phyloP scores from a whole-genome alignment of 2,113 vertebrate genomes.

The Vulpes vulpes region DNA sequence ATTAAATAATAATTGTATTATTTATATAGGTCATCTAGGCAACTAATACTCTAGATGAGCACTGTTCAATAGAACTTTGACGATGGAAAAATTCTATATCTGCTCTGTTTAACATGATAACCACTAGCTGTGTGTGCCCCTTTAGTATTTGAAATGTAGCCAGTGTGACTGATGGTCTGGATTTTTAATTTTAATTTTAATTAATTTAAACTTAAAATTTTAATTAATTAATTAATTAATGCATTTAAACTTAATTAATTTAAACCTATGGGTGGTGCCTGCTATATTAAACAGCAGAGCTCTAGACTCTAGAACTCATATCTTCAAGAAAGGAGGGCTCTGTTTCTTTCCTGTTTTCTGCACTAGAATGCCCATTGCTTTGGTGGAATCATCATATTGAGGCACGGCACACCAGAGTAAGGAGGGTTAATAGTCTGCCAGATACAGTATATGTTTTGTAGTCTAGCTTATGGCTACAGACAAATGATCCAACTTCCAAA shows the following conservation, averaged over 20 bases:
- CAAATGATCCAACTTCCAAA: neutral
- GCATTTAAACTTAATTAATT: neutral
- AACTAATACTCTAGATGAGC: neutral
- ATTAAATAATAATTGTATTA: neutral
- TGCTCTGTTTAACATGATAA: neutral
- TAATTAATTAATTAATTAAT: neutral
- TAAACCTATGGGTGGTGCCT: neutral
- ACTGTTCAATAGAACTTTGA: neutral
- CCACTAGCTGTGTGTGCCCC: neutral
- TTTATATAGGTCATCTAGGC: neutral
- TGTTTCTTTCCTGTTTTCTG: neutral
- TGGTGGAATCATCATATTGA: neutral
- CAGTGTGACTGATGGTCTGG: neutral
- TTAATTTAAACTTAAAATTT: neutral
- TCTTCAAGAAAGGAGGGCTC: neutral
- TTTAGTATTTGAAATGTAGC: neutral
- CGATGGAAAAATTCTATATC: neutral
- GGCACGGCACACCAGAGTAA: neutral
- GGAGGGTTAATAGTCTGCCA: neutral
- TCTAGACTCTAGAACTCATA: neutral
- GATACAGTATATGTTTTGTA: neutral
- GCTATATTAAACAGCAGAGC: neutral
- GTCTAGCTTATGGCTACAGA: neutral
- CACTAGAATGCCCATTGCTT: no score
- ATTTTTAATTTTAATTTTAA: neutral